These are phyloP conservation scores for Phasianus colchicus DNA, from an alignment of 2,113 vertebrate genomes.

Conservation along the genomic window DNA sequence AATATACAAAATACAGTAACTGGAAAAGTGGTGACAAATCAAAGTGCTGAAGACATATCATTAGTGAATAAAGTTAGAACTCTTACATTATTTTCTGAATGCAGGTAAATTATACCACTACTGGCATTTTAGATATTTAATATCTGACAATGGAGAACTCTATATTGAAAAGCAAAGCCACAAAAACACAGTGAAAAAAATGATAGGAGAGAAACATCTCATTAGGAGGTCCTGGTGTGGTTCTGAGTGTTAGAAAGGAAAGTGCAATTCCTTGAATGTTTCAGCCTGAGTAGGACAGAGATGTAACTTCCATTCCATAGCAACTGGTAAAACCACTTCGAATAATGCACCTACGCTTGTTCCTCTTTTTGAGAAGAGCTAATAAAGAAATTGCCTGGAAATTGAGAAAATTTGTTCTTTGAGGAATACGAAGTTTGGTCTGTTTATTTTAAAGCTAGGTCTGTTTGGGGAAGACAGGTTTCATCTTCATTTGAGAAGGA, in stretches of 20 bases:
- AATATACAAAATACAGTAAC: background rate
- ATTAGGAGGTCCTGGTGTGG: rapidly evolving
- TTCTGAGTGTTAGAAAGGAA: background rate
- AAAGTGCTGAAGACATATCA: background rate
- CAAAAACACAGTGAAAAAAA: background rate
- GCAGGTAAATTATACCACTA: background rate
- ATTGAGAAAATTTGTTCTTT: background rate
- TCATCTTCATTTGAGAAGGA: background rate
- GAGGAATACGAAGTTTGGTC: background rate
- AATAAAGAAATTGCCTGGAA: background rate
- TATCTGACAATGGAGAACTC: background rate
- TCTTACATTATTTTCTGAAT: background rate
- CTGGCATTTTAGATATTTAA: background rate
- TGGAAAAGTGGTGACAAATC: background rate
- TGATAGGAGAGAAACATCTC: background rate
- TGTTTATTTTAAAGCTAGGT: background rate
- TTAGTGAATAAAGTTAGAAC: background rate
- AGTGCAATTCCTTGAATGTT: background rate
- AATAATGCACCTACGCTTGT: background rate
- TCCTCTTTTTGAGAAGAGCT: background rate
- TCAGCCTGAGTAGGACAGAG: background rate
- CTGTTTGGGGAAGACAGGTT: background rate
- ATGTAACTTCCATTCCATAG: background rate
- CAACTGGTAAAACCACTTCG: background rate
- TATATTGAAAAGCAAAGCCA: background rate